Base-by-base conservation (phyloP, 2,113 vertebrate genomes). In the Dasyornis broadbenti region DNA sequence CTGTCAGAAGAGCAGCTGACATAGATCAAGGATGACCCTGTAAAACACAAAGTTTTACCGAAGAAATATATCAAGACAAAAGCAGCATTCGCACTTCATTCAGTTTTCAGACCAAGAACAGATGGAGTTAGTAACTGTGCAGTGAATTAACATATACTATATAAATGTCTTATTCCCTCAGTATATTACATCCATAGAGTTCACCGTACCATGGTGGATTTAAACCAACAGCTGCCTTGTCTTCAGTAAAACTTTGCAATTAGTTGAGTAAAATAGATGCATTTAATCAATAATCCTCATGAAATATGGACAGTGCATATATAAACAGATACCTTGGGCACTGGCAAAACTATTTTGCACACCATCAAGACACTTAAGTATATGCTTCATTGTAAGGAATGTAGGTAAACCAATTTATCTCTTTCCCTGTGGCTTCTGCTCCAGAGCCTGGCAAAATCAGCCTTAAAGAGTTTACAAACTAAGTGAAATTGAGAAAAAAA, bases 91-190 rank as follows among this genome's bases (percentile, higher is more conserved):
- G 70, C 11, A 79, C 15, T 87, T 61, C 31, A 21, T 70, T 87
- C 2, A 0, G 22, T 20, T 28, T 80, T 81, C 81, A 71, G 56
- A 30, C 78, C 15, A 60, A 91, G 60, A 73, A 71, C 83, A 71
- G 52, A n/a, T 9, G 10, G 33, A 39, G 27, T n/a, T 50, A 47
- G 45, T 26, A 54, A 75, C 16, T 0, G 0, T 28, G 49, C 17
- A 66, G 39, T 40, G 53, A 87, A 68, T 42, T 54, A 91, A 59
- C 2, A 2, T 16, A 50, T 4, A 6, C 18, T 52, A 15, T 20
- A 63, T 23, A 37, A 57, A 66, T 15, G 7, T 42, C 33, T 59
- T 52, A 39, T 14, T 71, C 15, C 40, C 23, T 10, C 19, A 66
- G 44, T 49, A 86, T 77, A 89, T 47, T 80, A 35, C 53, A 88